Base-by-base conservation (phyloP, 2,797 vertebrate genomes). In the Tapirus indicus region DNA sequence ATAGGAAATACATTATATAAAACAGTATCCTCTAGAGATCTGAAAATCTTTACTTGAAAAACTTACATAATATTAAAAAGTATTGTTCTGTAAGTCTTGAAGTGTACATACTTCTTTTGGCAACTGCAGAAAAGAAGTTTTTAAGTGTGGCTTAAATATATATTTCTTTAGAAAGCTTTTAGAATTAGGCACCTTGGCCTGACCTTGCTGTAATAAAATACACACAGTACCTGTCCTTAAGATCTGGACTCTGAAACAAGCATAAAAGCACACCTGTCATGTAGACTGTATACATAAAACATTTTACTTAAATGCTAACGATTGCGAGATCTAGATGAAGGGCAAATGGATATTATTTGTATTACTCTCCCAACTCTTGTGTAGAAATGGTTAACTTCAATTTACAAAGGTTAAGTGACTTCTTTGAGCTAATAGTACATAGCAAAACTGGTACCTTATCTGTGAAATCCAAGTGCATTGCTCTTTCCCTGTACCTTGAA, bases 141-240 rank as follows among this genome's bases (percentile, higher is more conserved):
- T 47, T 27, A 77, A 93, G 29, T 66, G 32, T 77, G 17, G 11
- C 7, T 91, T 71, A 69, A 44, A 35, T 91, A 52, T 41, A 56
- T 68, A 66, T 85, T 66, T 86, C 3, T 78, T 54, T 78, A 78
- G 60, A 78, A 93, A 87, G 29, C 16, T 93, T 85, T 86, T 77
- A 93, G 88, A 93, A 64, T 72, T 44, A 62, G 68, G 14, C 11
- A 35, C 58, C 29, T 88, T 41, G 10, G 12, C 60, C 35, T 89
- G 47, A 60, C 58, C 83, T 71, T 83, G 47, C 68, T n/a, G 35
- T 56, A 35, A 83, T 89, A 82, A 93, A 75, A 83, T 29, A 56
- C 29, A 38, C 9, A 72, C 29, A 56, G 35, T 5, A 66, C 68
- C 85, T 74, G 23, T 64, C 29, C 29, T 56, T 74, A 89, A 54